Percentiles rank a stretch among this genome's conserved stretches.
Conservation (phyloP, 2,797 vertebrate species). For the Pseudopleuronectes americanus region DNA sequence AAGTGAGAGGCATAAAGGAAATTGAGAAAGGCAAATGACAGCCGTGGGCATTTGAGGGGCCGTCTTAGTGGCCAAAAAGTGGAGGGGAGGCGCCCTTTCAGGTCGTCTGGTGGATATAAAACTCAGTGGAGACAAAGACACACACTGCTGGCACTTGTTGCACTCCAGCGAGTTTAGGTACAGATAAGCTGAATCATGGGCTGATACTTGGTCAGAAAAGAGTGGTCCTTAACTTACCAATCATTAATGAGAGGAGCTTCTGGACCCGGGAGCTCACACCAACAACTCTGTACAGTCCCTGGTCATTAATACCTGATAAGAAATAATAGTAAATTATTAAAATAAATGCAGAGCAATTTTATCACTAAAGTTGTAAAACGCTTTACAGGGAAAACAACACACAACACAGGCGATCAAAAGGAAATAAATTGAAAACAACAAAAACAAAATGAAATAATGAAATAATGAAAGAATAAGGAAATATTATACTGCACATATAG, state of each 20-base stretch:
- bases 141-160: constrained; percentile 53
- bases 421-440: not conserved
- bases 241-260: constrained; percentile 95
- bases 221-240: constrained; percentile 86
- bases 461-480: not conserved
- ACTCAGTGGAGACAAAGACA: constrained; percentile 78
- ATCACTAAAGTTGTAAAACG: not conserved
- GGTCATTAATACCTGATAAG: constrained; percentile 93
- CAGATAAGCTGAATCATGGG: constrained; percentile 43
- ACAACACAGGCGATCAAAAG: not conserved
- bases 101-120: constrained; percentile 60
- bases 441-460: not conserved
- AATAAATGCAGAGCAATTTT: not conserved
- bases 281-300: constrained; percentile 97
- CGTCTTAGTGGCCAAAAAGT: constrained; percentile 49
- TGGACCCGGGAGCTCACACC: constrained; percentile 99
- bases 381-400: constrained; percentile 1
- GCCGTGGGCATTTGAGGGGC: constrained; percentile 19
- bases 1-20: constrained; percentile 49
- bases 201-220: constrained; percentile 17
- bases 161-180: constrained; percentile 26
- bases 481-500: not conserved
- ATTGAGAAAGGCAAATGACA: constrained; percentile 37
- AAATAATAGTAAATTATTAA: not conserved
- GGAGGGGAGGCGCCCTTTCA: constrained; percentile 31